phyloP scores from a whole-genome alignment of 2,113 vertebrate genomes.

The Mastomys coucha region DNA sequence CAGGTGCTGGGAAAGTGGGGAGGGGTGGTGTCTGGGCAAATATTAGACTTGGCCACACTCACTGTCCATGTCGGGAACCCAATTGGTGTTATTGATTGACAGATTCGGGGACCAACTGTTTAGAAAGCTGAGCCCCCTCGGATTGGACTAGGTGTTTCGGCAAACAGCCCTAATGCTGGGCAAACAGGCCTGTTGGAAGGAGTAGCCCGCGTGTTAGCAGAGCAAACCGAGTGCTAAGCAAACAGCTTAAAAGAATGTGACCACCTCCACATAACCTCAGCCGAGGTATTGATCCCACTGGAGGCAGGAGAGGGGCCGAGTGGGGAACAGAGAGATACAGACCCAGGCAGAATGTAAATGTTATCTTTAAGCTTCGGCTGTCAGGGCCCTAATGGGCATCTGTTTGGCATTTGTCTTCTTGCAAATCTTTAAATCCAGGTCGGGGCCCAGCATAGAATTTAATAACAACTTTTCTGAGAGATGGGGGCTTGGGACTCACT shows the following conservation, averaged over 20 bases:
- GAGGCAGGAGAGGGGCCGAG: conserved; percentile 84
- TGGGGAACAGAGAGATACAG: conserved; percentile 83
- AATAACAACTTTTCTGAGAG: conserved; percentile 83
- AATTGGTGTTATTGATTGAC: conserved; percentile 90
- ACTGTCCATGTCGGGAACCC: conserved; percentile 89
- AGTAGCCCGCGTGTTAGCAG: conserved; percentile 91
- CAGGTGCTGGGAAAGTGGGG: conserved; percentile 82
- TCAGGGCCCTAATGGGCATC: conserved; percentile 73
- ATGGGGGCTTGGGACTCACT: conserved; percentile 35
- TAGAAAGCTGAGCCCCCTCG: conserved; percentile 89
- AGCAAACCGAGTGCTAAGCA: conserved; percentile 93
- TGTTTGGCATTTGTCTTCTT: conserved; percentile 87
- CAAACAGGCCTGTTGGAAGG: conserved; percentile 95
- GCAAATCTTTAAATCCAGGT: conserved; percentile 82
- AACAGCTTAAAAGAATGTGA: conserved; percentile 94
- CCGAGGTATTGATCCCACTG: conserved; percentile 91
- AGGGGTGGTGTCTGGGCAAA: conserved; percentile 89
- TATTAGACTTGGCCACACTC: conserved; percentile 92
- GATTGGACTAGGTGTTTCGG: conserved; percentile 90
- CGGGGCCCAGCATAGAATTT: conserved; percentile 82
- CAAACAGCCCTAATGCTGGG: conserved; percentile 92
- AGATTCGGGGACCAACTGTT: conserved; percentile 89
- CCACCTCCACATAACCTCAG: conserved; percentile 92
- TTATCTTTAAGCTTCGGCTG: conserved; percentile 86
- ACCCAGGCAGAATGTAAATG: conserved; percentile 86